A percentile compares a stretch with the other conserved stretches of the same genome.
phyloP scores from a whole-genome alignment of 1,140 invertebrate genomes.

The Lordiphosa collinella region DNA sequence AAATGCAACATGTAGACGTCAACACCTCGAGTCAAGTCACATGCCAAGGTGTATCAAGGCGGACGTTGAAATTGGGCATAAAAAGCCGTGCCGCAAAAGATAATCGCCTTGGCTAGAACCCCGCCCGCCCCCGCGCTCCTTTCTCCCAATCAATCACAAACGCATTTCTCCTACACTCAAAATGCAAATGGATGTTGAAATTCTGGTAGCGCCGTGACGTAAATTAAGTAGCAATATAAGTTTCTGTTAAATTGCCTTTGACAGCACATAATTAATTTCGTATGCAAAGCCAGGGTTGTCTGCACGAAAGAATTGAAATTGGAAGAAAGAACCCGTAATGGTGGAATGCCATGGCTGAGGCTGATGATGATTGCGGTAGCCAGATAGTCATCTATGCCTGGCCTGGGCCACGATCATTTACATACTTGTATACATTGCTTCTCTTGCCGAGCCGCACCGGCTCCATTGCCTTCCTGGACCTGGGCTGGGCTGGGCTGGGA shows the following conservation, averaged over 20 bases:
- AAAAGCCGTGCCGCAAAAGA: slow-evolving; percentile 66
- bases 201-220: slow-evolving; percentile 73
- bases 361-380: slow-evolving; percentile 46
- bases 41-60: slow-evolving; percentile 73
- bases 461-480: slow-evolving; percentile 9
- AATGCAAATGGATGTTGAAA: slow-evolving; percentile 59
- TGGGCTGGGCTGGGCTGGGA: slow-evolving; percentile 11
- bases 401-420: slow-evolving; percentile 44
- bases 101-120: slow-evolving; percentile 55
- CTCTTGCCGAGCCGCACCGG: slow-evolving; percentile 29
- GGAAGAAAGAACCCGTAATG: slow-evolving; percentile 43
- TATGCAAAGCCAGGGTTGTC: slow-evolving; percentile 56
- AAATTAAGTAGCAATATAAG: slow-evolving; percentile 77
- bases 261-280: slow-evolving; percentile 74
- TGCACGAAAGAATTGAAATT: slow-evolving; percentile 54
- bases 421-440: slow-evolving; percentile 40
- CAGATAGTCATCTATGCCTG: slow-evolving; percentile 52
- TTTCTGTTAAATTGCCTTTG: slow-evolving; percentile 71
- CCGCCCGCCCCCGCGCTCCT: slow-evolving; percentile 9
- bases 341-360: slow-evolving; percentile 63
- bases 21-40: slow-evolving; percentile 61
- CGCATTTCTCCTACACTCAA: slow-evolving; percentile 65
- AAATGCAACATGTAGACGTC: slow-evolving; percentile 74
- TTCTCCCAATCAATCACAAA: slow-evolving; percentile 57
- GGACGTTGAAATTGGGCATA: slow-evolving; percentile 76